Percentiles rank a stretch among this genome's conserved stretches.
These are phyloP conservation scores for Loxodonta africana DNA, from an alignment of 2,113 vertebrate species.

Conservation along the genomic window DNA sequence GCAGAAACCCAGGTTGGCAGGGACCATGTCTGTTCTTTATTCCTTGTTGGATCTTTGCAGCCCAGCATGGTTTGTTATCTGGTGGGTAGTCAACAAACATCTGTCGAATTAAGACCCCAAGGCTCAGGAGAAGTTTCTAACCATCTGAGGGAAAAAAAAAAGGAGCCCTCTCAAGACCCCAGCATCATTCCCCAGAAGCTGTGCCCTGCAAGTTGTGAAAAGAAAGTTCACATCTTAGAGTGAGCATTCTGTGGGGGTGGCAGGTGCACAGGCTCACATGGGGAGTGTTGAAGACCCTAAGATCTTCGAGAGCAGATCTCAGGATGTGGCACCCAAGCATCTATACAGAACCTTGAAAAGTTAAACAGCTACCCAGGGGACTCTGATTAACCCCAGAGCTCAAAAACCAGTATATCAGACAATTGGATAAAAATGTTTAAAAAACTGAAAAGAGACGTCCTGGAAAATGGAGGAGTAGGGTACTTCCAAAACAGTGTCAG, in stretches of 20 bases:
- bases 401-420: background rate
- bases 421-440: background rate
- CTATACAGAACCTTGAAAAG: background rate
- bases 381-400: background rate
- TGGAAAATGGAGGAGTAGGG: too few species aligned
- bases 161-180: background rate
- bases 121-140: background rate
- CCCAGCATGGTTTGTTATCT: background rate
- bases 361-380: background rate
- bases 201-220: background rate
- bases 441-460: too few species aligned
- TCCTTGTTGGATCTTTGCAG: background rate
- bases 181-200: background rate
- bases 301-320: background rate
- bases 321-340: background rate
- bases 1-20: background rate
- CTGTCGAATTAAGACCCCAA: background rate
- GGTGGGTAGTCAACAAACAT: background rate
- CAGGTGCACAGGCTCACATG: background rate
- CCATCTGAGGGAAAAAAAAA: too few species aligned
- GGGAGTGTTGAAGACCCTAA: background rate
- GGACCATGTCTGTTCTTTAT: too few species aligned
- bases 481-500: too few species aligned
- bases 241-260: rapidly evolving
- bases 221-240: background rate